Base-by-base conservation (phyloP, 2,113 vertebrate species). In the Nematolebias whitei region DNA sequence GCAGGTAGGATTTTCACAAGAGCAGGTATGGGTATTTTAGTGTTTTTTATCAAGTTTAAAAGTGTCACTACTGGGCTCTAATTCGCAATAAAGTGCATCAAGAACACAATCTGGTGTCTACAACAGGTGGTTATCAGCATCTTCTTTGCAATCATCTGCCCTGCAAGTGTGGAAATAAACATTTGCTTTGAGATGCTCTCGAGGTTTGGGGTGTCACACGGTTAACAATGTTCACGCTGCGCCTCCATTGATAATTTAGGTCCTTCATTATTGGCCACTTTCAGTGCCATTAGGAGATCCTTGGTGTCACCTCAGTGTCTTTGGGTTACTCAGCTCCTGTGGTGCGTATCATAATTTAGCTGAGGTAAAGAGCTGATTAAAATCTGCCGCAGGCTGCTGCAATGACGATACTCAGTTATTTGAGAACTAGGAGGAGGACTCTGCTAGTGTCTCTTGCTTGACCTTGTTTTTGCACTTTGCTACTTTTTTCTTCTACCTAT, bases 301-400 rank as follows among this genome's bases (percentile, higher is more conserved):
- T 69, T 16, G 6, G 63, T 54, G 68, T 66, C 60, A 50, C 58
- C 66, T 19, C 20, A 71, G 65, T 26, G 44, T 70, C 35, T 81
- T 63, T 39, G 51, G 73, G 43, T 72, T 66, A 70, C 70, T 41
- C 12, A 22, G 56, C 59, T 83, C 71, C 77, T 16, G 23, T 12
- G 64, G 78, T 68, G 68, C 70, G 32, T 66, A 63, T 80, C 80
- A 52, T 35, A 54, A 58, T 60, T 58, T 41, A 69, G 67, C 61
- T 45, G 80, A 82, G 77, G 51, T 59, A 38, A 76, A 74, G 62
- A 75, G 53, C 85, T 83, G 87, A 91, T 88, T 90, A 88, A 83
- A 89, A 88, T 85, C 86, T 72, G 62, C 74, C 78, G 82, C 84
- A 82, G 76, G 63, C 69, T 71, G 72, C 24, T 82, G 83, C 80